Base-by-base conservation (phyloP, 2,797 vertebrate genomes). In the Poecile montanus region DNA sequence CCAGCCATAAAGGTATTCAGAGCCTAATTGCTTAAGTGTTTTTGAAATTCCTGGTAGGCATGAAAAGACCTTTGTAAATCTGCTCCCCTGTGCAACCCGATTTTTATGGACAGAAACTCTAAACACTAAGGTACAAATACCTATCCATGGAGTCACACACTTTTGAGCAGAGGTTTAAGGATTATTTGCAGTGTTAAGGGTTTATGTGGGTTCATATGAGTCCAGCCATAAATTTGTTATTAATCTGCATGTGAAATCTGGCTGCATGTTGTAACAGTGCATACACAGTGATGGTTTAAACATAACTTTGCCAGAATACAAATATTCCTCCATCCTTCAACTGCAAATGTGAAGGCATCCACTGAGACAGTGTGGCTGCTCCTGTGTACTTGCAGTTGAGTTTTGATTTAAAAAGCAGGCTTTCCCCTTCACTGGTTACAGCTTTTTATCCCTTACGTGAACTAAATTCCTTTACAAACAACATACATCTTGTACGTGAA, bases 381-480 rank as follows among this genome's bases (percentile, higher is more conserved):
- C 40, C 76, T 27, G 66, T 44, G 66, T 42, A 48, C 57, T 79
- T 65, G 36, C 48, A 79, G 79, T 60, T 77, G 76, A 91, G n/a
- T 80, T 91, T 90, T 93, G 93, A 89, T 94, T 91, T 97, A 89
- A 94, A 96, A 61, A 85, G 40, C 88, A 91, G 80, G 47, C 57
- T 70, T 92, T 80, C 48, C 90, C 94, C 89, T 96, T 93, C 75
- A 62, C 80, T 48, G 66, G 80, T 90, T 96, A 95, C 89, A 90
- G 94, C 88, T 93, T 97, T 97, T 96, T 91, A 97, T 97, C 96
- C 94, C 87, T 97, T 90, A 87, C 48, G 70, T 95, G 92, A 97
- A 96, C 93, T 97, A 98, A 97, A 97, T 97, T 97, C 93, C 76
- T 96, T 89, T 89, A 92, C 94, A 98, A 98, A 98, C 95, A 98